phyloP scores from a whole-genome alignment of 2,797 vertebrate species.

The Rhadinocentrus ornatus region DNA sequence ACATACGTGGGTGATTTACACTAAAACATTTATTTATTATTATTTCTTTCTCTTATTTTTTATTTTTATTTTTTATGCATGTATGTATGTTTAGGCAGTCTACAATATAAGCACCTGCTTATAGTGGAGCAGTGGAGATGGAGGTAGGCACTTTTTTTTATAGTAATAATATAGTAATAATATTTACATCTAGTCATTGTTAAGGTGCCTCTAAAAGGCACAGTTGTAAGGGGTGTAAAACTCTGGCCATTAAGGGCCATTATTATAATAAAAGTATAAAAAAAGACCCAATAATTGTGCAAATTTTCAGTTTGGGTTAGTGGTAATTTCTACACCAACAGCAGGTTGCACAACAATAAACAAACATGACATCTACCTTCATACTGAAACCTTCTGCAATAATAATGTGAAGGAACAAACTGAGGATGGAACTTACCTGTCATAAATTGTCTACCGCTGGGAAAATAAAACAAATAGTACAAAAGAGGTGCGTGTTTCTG shows the following conservation, averaged over 20 bases:
- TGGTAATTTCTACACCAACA: conserved; percentile 1
- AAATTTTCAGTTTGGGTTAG: background rate
- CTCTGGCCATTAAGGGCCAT: too few relatives aligned
- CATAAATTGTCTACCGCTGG: background rate
- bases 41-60: too few relatives aligned
- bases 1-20: too few relatives aligned
- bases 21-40: background rate
- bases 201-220: background rate
- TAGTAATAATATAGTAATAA: background rate
- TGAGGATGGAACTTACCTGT: background rate
- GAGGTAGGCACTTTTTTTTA: background rate
- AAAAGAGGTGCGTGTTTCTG: conserved; percentile 17
- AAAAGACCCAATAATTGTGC: too few relatives aligned
- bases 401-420: conserved; percentile 3
- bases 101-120: background rate
- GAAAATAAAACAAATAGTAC: conserved; percentile 12
- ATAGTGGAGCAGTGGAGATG: background rate
- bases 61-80: too few relatives aligned
- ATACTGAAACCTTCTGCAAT: background rate
- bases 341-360: background rate
- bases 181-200: background rate
- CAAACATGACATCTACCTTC: background rate
- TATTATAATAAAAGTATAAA: background rate
- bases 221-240: too few relatives aligned
- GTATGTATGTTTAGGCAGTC: background rate